Percentiles rank a stretch among this genome's conserved stretches.
phyloP scores from a whole-genome alignment of 64 coral and sea anemone species.

The Cladopsammia gracilis region DNA sequence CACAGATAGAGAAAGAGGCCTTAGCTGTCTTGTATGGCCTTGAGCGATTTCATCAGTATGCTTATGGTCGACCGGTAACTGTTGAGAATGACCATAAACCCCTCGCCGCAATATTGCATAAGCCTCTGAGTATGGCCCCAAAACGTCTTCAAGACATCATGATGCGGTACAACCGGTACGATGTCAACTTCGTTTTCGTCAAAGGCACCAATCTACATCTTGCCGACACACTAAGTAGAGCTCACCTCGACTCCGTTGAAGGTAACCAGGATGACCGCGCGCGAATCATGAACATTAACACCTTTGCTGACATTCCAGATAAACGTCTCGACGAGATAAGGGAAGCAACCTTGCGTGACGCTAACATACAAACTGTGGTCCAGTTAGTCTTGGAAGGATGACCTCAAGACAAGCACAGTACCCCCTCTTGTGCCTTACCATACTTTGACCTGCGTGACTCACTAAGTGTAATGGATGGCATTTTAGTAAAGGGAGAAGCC shows the following conservation, averaged over 20 bases:
- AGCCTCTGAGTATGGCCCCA: conserved; percentile 50
- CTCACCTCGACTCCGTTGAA: neutral
- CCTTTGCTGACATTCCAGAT: conserved; percentile 11
- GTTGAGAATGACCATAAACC: conserved; percentile 62
- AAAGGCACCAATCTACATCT: neutral
- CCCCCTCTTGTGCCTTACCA: neutral
- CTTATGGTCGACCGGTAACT: conserved; percentile 31
- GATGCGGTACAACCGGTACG: conserved; percentile 35
- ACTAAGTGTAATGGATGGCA: conserved; percentile 22
- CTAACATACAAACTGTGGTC: conserved; percentile 1
- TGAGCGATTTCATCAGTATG: conserved; percentile 67
- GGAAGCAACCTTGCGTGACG: neutral
- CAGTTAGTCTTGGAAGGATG: conserved; percentile 30
- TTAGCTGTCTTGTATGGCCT: too few species aligned
- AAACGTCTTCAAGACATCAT: conserved; percentile 61
- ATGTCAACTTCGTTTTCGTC: conserved; percentile 53
- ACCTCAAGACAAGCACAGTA: conserved; percentile 10
- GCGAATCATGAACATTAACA: conserved; percentile 22
- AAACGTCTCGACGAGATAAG: neutral
- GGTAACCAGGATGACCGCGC: conserved; percentile 20
- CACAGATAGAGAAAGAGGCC: too few species aligned
- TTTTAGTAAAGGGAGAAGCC: conserved; percentile 4
- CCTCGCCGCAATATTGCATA: conserved; percentile 31
- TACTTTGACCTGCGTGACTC: conserved; percentile 48
- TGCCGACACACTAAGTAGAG: too few species aligned